Percentiles rank a stretch among this genome's conserved stretches.
These are phyloP conservation scores for Malacoraja senta DNA, from an alignment of 2,797 vertebrate species.

Conservation along the genomic window DNA sequence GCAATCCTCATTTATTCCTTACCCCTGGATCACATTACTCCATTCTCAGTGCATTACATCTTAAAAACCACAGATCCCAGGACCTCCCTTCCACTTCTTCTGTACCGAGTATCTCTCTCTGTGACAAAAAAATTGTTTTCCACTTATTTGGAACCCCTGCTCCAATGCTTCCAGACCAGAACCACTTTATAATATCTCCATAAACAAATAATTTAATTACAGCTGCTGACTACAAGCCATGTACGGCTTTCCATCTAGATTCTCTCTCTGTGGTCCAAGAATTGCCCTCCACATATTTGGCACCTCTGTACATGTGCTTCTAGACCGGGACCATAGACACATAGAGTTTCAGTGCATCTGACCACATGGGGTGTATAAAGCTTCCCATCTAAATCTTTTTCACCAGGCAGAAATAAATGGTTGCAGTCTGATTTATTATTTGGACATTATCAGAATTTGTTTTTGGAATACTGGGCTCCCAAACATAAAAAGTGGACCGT, in stretches of 20 bases:
- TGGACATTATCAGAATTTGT: background rate
- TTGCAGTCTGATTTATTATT: background rate
- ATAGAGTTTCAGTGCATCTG: background rate
- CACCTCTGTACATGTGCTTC: background rate
- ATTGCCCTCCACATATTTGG: no score
- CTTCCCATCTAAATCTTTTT: background rate
- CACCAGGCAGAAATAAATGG: background rate
- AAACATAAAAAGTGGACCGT: background rate
- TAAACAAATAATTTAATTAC: no score
- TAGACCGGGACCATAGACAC: background rate
- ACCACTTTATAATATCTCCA: no score
- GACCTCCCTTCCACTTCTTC: background rate
- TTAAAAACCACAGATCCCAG: background rate
- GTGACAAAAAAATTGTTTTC: no score
- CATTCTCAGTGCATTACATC: background rate
- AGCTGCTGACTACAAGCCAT: no score
- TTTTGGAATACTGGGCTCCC: background rate
- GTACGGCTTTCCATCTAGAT: background rate
- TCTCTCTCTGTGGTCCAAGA: background rate
- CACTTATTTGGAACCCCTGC: no score
- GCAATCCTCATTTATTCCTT: no score
- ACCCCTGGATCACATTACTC: background rate
- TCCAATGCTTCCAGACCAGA: background rate
- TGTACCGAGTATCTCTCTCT: background rate
- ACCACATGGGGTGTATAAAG: background rate